Base-by-base conservation (phyloP, 2,888 invertebrate species). In the Physocephala rufipes region DNA sequence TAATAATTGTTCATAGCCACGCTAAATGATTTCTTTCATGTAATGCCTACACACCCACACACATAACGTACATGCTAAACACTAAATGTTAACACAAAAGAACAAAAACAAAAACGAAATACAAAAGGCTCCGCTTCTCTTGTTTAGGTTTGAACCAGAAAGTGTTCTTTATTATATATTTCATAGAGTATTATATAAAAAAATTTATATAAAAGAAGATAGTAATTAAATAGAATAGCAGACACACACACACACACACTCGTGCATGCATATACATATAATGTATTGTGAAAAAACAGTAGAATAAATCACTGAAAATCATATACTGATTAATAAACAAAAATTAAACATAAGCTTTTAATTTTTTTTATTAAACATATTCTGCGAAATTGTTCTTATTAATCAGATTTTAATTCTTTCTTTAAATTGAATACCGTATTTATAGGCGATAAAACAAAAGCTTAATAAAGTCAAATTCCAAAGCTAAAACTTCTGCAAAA, bases 171-270 rank as follows among this genome's bases (percentile, higher is more conserved):
- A 62, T 36, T 36, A 36, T 36, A 67, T 68, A 68, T 47, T 69
- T 71, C 63, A 43, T 72, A 72, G 58, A 63, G 69, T 24, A 71
- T 67, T 53, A 45, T 28, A 53, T 64, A 67, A 68, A 65, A 68
- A 67, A 66, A 16, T 58, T 21, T 30, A 67, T 70, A 45, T 59
- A 66, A 36, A 69, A 26, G 45, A 16, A 64, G 47, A 49, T n/a
- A 70, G 24, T 26, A 64, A 59, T 19, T 19, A 43, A 71, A 63
- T 16, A 66, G 63, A 68, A 61, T 64, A 66, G 49, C 71, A 63
- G 70, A 71, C 36, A 7, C 58, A 69, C 28, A 71, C 15, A 67
- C 13, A 53, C 51, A 26, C 30, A 30, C 28, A 7, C 58, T 66
- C 28, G 68, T 9, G 64, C 13, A 53, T 45, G 16, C 30, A 30